A percentile compares a stretch with the other conserved stretches of the same genome.
Evolutionary conservation across 2,113 vertebrate species (phyloP).

Genomic region (Ctenomys sociabilis): DNA sequence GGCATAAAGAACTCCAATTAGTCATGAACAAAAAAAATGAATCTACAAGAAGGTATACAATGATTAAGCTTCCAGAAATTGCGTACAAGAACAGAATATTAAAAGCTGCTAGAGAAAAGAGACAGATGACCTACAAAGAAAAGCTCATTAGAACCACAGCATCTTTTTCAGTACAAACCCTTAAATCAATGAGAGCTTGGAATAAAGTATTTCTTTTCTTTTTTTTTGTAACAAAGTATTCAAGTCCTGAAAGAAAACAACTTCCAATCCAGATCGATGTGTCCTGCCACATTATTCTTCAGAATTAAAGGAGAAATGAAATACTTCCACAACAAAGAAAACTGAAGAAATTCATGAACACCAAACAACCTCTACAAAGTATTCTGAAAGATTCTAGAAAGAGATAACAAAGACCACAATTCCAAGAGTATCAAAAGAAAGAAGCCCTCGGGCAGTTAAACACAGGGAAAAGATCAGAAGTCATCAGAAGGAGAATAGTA

Average conservation of each 20-base stretch:
- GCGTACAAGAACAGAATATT: not conserved
- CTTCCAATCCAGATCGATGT: not conserved
- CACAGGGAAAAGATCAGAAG: not conserved
- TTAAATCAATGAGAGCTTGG: not conserved
- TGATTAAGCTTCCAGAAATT: not conserved
- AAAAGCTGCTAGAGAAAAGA: not conserved
- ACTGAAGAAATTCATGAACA: not conserved
- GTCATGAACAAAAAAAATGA: not conserved
- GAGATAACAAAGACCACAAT: not conserved
- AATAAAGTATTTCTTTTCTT: not conserved
- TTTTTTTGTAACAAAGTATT: too few species aligned
- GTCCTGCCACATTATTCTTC: not conserved
- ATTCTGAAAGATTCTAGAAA: not conserved
- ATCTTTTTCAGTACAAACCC: not conserved
- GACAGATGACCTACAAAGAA: not conserved
- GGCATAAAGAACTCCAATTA: not conserved
- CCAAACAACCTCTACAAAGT: not conserved
- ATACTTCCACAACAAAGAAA: not conserved
- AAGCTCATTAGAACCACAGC: not conserved
- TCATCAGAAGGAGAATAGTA: not conserved
- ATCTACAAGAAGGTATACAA: not conserved
- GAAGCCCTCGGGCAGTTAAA: not conserved
- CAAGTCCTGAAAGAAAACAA: not conserved
- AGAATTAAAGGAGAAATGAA: not conserved
- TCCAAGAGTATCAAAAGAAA: not conserved